phyloP scores from a whole-genome alignment of 2,113 vertebrate species.

The Psittacara wagleri region DNA sequence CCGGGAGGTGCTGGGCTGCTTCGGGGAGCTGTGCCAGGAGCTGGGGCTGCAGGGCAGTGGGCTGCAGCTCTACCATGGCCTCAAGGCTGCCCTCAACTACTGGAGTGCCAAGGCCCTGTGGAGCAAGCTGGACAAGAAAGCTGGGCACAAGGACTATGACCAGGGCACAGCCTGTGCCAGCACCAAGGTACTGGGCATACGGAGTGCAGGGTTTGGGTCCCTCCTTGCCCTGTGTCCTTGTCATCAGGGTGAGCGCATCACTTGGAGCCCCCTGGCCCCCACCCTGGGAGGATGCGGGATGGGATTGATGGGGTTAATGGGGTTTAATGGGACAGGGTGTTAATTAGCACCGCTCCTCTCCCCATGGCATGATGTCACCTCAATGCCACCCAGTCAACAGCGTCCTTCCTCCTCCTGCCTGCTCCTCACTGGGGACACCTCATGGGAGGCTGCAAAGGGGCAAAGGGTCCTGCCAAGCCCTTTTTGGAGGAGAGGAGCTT shows the following conservation, averaged over 20 bases:
- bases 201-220: not conserved
- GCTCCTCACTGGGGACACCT: not conserved
- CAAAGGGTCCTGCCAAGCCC: not conserved
- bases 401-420: not conserved
- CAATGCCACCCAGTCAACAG: not conserved
- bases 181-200: conserved; percentile 78
- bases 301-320: not conserved
- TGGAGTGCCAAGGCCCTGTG: conserved; percentile 94
- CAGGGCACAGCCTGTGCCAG: conserved; percentile 81
- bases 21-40: conserved; percentile 78
- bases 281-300: not conserved
- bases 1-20: conserved; percentile 81
- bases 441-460: not conserved
- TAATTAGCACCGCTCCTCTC: not conserved
- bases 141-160: conserved; percentile 81
- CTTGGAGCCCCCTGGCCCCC: not conserved
- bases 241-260: not conserved
- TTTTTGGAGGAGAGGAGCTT: not conserved
- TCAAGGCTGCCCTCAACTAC: conserved; percentile 89
- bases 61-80: conserved; percentile 79
- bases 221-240: not conserved
- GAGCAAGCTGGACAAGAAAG: conserved; percentile 91
- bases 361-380: not conserved
- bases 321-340: not conserved
- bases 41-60: conserved; percentile 78